Evolutionary conservation across 2,888 invertebrate genomes (phyloP), one percentile per base, ranked within the genome.

Genomic region (Neoaliturus tenellus): DNA sequence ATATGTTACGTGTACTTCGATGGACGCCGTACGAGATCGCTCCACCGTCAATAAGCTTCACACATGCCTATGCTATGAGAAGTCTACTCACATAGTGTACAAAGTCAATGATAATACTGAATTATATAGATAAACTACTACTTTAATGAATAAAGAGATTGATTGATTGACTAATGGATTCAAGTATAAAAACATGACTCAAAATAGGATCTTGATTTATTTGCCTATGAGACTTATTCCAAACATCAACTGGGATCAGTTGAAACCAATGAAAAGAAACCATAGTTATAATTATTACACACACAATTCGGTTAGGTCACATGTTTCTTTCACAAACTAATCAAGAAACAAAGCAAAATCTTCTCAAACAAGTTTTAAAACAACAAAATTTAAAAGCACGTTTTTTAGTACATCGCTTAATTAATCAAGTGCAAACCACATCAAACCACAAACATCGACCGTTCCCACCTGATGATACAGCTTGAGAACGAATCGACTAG

Each of bases 311-410:
- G 44, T 44, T 12, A 4, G 44, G n/a, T n/a, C n/a, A n/a, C n/a
- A n/a, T n/a, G n/a, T n/a, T n/a, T n/a, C n/a, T n/a, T n/a, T 6
- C 2, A 51, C 5, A 51, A 20, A 51, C 2, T 23, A 51, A 82
- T 48, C n/a, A 25, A 80, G 69, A 86, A 31, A 51, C 8, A n/a
- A 31, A 75, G 51, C 48, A 44, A 82, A 62, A 17, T 69, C 14
- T 10, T 28, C 28, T 33, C 48, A 35, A 81, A 51, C 39, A 81
- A 48, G 85, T 82, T 85, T 86, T 86, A 87, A 87, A 62, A 87
- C 87, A 71, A 85, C 69, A 85, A 80, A 88, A 87, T 88, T 89
- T 89, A 89, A 90, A 90, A 89, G 85, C 51, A 51, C 14, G n/a
- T n/a, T 23, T 51, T 8, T 51, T 23, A 51, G 51, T 3, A 8